phyloP scores from a whole-genome alignment of 2,113 vertebrate genomes.

The Clarias magur region DNA sequence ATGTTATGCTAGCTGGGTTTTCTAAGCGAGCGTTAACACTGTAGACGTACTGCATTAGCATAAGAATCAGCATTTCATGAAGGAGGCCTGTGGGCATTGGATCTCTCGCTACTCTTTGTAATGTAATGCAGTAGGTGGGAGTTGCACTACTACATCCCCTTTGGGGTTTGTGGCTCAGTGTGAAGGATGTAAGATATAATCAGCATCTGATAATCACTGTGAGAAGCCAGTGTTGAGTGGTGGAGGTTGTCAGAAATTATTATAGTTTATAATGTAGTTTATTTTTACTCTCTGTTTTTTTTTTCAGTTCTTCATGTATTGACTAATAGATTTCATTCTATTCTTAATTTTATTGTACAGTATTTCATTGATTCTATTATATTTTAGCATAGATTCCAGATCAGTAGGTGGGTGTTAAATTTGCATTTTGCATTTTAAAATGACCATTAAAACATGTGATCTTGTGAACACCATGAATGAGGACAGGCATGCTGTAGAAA shows the following conservation, averaged over 20 bases:
- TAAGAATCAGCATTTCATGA: slow-evolving; percentile 55
- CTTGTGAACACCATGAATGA: neutral
- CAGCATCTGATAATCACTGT: slow-evolving; percentile 28
- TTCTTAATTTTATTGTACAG: neutral
- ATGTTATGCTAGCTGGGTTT: slow-evolving; percentile 35
- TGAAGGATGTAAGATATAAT: slow-evolving; percentile 31
- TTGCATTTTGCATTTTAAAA: neutral
- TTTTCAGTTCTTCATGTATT: neutral
- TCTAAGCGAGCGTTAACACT: slow-evolving; percentile 26
- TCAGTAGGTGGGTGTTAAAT: neutral
- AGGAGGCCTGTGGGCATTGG: slow-evolving; percentile 41
- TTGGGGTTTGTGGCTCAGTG: slow-evolving; percentile 27
- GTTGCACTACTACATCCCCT: neutral
- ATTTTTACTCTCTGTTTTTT: slow-evolving; percentile 6
- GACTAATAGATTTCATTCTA: neutral
- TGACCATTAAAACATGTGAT: neutral
- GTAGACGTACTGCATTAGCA: slow-evolving; percentile 34
- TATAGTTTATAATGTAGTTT: neutral
- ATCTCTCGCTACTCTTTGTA: slow-evolving; percentile 20
- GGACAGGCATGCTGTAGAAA: neutral
- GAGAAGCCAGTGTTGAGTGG: slow-evolving; percentile 23
- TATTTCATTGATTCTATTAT: neutral
- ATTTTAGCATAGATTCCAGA: neutral
- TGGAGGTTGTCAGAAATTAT: neutral
- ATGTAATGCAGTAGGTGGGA: slow-evolving; percentile 28